A percentile compares a stretch with the other conserved stretches of the same genome.
Evolutionary conservation across 2,888 invertebrate genomes (phyloP).

Genomic region (Melanotus villosus): DNA sequence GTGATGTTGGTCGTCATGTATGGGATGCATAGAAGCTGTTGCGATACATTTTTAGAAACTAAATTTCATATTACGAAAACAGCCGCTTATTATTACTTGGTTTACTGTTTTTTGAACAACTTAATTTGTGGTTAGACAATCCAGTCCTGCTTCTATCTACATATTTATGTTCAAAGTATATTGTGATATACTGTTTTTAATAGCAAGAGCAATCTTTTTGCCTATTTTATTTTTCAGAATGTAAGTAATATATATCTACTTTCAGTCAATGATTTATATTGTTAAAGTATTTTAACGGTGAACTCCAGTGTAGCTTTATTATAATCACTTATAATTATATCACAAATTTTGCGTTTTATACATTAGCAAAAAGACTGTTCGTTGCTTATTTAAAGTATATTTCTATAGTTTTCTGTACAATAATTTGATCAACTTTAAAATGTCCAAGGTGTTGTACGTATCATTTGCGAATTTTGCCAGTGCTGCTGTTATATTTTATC

Average conservation of each 20-base stretch:
- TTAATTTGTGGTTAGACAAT: conserved; percentile 14
- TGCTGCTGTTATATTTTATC: conserved; percentile 41
- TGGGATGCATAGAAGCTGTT: not conserved
- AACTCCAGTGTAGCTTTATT: no score
- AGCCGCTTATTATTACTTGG: no score
- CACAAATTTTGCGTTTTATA: no score
- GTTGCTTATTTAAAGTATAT: conserved; percentile 13
- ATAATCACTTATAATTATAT: no score
- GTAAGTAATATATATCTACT: no score
- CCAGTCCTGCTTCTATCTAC: conserved; percentile 5
- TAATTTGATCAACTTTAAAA: conserved; percentile 6
- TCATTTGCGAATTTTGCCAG: conserved; percentile 34
- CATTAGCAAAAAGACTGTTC: conserved; percentile 11
- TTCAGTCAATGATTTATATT: no score
- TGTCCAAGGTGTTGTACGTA: conserved; percentile 24
- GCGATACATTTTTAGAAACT: no score
- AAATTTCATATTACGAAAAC: no score
- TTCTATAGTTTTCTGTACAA: conserved; percentile 17
- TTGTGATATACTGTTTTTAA: conserved; percentile 29
- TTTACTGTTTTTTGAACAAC: not conserved
- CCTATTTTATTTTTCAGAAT: not conserved
- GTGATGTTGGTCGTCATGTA: not conserved
- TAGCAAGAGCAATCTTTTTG: conserved; percentile 10
- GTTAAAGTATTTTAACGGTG: no score
- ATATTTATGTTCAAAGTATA: conserved; percentile 29